phyloP scores from a whole-genome alignment of 2,113 vertebrate species.

The Alligator mississippiensis region DNA sequence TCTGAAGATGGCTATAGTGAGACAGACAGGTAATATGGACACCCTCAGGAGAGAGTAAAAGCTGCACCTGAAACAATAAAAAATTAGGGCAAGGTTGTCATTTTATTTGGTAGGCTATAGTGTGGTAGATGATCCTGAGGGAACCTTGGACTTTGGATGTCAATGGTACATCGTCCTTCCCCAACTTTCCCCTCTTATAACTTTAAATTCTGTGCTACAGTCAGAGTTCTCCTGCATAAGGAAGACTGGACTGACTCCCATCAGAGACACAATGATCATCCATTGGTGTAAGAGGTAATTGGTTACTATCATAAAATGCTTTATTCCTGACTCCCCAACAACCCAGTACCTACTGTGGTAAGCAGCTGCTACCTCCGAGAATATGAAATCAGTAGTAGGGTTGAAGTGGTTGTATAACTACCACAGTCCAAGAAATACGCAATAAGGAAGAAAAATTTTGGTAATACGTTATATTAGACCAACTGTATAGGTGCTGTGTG shows the following conservation, averaged over 20 bases:
- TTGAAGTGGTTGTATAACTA: no score
- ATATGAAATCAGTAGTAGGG: no score
- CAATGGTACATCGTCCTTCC: background rate
- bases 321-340: background rate
- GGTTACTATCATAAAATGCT: background rate
- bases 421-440: no score
- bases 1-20: background rate
- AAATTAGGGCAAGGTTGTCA: background rate
- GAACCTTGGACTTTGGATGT: background rate
- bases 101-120: background rate
- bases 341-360: background rate
- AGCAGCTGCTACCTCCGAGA: background rate
- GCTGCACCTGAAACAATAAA: background rate
- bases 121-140: background rate
- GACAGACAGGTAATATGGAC: background rate
- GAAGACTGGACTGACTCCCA: background rate
- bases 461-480: no score
- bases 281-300: background rate
- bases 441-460: no score
- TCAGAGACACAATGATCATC: background rate
- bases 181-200: background rate
- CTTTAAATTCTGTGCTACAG: background rate
- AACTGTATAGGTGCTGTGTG: no score
- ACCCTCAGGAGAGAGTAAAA: background rate
- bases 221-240: background rate